phyloP scores from a whole-genome alignment of 2,113 vertebrate species.

The Oplegnathus fasciatus region DNA sequence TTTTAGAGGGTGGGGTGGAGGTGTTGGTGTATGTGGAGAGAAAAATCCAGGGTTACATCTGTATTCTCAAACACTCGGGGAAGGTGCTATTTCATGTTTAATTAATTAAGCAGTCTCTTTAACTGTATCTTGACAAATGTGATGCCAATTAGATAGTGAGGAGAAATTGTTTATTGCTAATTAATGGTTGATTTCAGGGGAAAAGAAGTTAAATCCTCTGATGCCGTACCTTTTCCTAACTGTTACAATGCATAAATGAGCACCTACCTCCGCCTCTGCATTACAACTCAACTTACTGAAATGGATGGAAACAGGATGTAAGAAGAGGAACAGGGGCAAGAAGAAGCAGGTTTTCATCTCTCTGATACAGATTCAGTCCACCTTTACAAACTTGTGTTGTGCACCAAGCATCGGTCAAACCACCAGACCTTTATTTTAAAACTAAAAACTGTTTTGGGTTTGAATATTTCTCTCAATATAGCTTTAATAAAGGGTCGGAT shows the following conservation, averaged over 20 bases:
- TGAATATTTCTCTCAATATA: not conserved
- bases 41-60: slow-evolving; percentile 79
- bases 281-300: not conserved
- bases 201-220: slow-evolving; percentile 63
- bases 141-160: slow-evolving; percentile 82
- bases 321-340: not conserved
- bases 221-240: slow-evolving; percentile 46
- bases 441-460: not conserved
- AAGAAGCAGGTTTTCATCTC: not conserved
- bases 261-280: slow-evolving; percentile 6
- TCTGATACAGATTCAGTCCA: not conserved
- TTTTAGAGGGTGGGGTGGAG: slow-evolving; percentile 59
- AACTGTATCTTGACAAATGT: slow-evolving; percentile 84
- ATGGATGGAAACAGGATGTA: not conserved
- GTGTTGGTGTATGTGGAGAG: slow-evolving; percentile 49
- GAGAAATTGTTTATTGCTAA: slow-evolving; percentile 82
- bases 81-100: slow-evolving; percentile 87
- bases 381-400: not conserved
- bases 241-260: slow-evolving; percentile 53
- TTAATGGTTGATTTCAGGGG: slow-evolving; percentile 82
- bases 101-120: slow-evolving; percentile 86
- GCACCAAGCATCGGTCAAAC: not conserved
- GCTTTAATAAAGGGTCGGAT: no score
- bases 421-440: not conserved
- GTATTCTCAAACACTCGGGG: slow-evolving; percentile 82